These are phyloP conservation scores for Parauchenoglanis ngamensis DNA, from an alignment of 2,797 vertebrate species.

Conservation along the genomic window DNA sequence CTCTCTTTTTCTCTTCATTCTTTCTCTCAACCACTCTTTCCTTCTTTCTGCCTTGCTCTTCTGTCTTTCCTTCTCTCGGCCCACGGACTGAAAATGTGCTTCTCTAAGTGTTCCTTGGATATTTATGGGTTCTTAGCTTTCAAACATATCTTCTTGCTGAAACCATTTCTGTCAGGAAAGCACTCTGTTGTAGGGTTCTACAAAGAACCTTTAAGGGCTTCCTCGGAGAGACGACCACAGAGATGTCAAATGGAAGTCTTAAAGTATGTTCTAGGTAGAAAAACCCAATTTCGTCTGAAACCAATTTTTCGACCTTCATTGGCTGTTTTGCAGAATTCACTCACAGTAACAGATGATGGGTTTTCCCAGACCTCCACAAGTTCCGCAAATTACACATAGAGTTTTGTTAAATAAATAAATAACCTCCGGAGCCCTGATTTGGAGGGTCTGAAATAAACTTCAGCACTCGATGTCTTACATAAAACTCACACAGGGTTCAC, in stretches of 20 bases:
- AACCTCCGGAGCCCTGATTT: neutral
- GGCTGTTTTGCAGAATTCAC: neutral
- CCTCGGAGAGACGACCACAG: neutral
- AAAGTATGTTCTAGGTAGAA: neutral
- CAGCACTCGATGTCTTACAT: neutral
- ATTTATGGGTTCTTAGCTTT: neutral
- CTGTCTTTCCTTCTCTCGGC: neutral
- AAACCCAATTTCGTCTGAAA: neutral
- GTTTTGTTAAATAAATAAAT: neutral
- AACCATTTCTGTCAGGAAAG: neutral
- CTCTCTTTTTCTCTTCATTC: neutral
- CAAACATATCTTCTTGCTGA: neutral
- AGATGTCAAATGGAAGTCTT: neutral
- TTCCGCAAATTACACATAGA: neutral
- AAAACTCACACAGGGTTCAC: neutral
- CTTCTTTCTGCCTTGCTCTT: neutral
- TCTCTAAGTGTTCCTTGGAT: neutral
- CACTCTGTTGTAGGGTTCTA: neutral
- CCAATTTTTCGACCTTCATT: neutral
- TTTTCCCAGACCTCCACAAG: neutral
- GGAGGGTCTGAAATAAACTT: neutral
- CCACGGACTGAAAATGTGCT: neutral
- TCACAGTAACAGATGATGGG: neutral
- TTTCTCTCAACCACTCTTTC: neutral
- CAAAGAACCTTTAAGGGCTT: neutral